Evolutionary conservation across 2,113 vertebrate genomes (phyloP).

Genomic region (Barbus barbus): DNA sequence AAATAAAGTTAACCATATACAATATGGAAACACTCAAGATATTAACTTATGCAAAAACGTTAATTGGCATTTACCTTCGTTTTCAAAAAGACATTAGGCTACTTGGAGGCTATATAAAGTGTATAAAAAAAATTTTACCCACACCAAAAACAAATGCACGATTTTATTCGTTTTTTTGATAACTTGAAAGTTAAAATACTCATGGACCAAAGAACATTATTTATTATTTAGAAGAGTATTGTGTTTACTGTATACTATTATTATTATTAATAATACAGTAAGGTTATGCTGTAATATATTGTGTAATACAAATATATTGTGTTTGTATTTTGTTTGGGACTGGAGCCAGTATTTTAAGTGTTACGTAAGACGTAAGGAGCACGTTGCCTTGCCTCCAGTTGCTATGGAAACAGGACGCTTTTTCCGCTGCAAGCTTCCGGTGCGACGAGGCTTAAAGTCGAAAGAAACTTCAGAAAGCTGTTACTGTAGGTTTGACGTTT

Average conservation of each 20-base stretch:
- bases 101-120: background rate
- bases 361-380: background rate
- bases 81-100: background rate
- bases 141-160: background rate
- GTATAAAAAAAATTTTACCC: too few species aligned
- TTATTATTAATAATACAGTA: background rate
- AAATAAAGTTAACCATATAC: background rate
- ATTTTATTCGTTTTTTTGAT: background rate
- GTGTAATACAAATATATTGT: background rate
- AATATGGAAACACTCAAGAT: too few species aligned
- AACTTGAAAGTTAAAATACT: background rate
- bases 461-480: background rate
- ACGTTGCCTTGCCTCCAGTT: constrained; percentile 17
- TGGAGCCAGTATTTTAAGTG: background rate
- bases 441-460: background rate
- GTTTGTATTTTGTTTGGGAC: background rate
- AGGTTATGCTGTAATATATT: too few species aligned
- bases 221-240: background rate
- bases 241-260: background rate
- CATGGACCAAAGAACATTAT: background rate
- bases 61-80: background rate
- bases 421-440: background rate
- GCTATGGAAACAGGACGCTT: constrained; percentile 25
- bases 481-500: background rate
- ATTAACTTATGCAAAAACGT: background rate